Percentiles rank a stretch among this genome's conserved stretches.
These are phyloP conservation scores for zebrafish (Danio rerio) DNA, from an alignment of 2,113 vertebrate species.

Conservation along the genomic window DNA sequence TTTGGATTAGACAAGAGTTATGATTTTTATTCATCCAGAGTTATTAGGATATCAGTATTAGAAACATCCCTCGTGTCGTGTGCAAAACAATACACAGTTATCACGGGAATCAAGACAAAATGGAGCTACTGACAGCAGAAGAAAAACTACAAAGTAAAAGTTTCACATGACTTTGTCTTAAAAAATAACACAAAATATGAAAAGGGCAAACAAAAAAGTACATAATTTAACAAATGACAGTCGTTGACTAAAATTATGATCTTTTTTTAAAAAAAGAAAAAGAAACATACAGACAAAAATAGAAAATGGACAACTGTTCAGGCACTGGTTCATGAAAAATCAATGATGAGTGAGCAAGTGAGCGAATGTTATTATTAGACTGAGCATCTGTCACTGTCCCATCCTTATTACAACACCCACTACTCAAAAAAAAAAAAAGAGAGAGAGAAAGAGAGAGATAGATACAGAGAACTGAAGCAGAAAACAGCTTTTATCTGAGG, in stretches of 20 bases:
- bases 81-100: constrained; percentile 63
- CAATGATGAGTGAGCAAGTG: constrained; percentile 28
- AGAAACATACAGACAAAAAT: constrained; percentile 36
- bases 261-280: constrained; percentile 59
- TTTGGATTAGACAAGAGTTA: constrained; percentile 37
- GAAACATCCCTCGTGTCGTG: constrained; percentile 61
- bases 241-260: constrained; percentile 66
- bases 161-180: constrained; percentile 58
- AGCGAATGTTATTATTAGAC: constrained; percentile 17
- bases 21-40: constrained; percentile 72
- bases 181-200: constrained; percentile 47
- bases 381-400: not conserved
- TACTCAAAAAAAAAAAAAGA: constrained; percentile 25
- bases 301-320: constrained; percentile 37
- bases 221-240: constrained; percentile 60
- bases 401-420: constrained; percentile 19
- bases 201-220: constrained; percentile 34
- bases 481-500: constrained; percentile 20
- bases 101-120: constrained; percentile 59
- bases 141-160: constrained; percentile 50
- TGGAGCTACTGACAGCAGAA: constrained; percentile 55
- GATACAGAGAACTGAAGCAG: constrained; percentile 25
- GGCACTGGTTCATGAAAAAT: constrained; percentile 51
- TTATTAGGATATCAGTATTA: constrained; percentile 69
- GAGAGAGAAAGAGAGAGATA: constrained; percentile 43